Base-by-base conservation (phyloP, 1,140 invertebrate genomes). In the Temnothorax longispinosus region DNA sequence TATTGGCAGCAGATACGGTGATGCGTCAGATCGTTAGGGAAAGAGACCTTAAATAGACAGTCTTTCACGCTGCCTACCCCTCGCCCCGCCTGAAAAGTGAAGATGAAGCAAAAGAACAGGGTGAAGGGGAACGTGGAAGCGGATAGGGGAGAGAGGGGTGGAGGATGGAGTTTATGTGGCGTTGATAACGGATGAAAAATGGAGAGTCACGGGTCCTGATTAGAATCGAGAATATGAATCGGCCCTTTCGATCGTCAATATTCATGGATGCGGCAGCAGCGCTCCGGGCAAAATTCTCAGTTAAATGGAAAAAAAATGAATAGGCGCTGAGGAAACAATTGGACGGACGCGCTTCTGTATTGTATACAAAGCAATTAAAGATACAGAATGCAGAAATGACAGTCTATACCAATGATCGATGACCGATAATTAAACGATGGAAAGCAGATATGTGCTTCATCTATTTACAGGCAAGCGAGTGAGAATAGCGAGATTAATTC, bases 181-280 rank as follows among this genome's bases (percentile, higher is more conserved):
- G 64, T 82, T 89, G 89, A 88, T 88, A 91, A 81, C 56, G 89
- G 72, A 88, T 91, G 87, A 91, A 91, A 90, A 91, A 91, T 91
- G 90, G 69, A 91, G 75, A 88, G 89, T 86, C 88, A 86, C 86
- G 88, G 52, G 35, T 74, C 52, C 77, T 81, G 89, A 89, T 90
- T 90, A 89, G 89, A 89, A 90, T 87, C 88, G 86, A 85, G 88
- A 87, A 89, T 89, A 90, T 89, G 89, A 89, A 89, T 89, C 89
- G 89, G 18, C 65, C 65, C 21, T 60, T 74, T 56, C 65, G 88
- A 89, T 89, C 84, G 88, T 89, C 88, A 89, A 89, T 89, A 89
- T 89, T 89, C 88, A 89, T 89, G 85, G 71, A 81, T 60, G 76
- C 77, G 74, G 44, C 47, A 52, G 60, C 75, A 52, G 60, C 75